These are phyloP conservation scores for Ispidina lecontei DNA, from an alignment of 2,797 vertebrate genomes.

Conservation along the genomic window DNA sequence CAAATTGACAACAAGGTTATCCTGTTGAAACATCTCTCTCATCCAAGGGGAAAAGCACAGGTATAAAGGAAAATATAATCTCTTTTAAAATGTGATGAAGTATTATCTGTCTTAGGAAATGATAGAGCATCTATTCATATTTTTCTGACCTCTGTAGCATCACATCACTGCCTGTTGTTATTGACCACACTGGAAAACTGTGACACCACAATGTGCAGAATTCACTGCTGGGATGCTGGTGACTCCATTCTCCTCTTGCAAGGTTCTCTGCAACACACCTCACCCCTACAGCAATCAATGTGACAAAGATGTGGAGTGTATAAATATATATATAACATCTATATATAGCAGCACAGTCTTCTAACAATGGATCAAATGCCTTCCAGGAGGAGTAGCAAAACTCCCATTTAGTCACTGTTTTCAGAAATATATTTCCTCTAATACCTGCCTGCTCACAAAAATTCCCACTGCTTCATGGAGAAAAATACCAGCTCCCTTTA, in stretches of 20 bases:
- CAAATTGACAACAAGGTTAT: neutral
- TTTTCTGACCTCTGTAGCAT: neutral
- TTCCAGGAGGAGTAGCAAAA: neutral
- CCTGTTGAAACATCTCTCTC: neutral
- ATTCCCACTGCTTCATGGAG: neutral
- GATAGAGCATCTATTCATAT: neutral
- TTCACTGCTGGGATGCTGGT: neutral
- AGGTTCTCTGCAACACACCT: neutral
- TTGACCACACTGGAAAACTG: neutral
- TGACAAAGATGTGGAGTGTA: neutral
- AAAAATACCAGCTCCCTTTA: neutral
- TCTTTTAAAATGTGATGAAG: neutral
- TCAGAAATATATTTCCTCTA: neutral
- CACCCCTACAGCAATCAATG: neutral
- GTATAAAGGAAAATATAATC: neutral
- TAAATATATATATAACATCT: too few relatives aligned
- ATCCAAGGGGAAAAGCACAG: neutral
- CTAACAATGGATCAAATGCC: neutral
- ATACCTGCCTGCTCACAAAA: neutral
- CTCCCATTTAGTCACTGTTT: neutral
- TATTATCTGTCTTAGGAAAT: neutral
- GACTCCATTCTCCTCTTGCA: neutral
- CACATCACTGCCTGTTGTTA: neutral
- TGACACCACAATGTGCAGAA: neutral
- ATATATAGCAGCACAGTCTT: neutral